Evolutionary conservation across 2,888 invertebrate genomes (phyloP).

Genomic region (Noctua fimbriata): DNA sequence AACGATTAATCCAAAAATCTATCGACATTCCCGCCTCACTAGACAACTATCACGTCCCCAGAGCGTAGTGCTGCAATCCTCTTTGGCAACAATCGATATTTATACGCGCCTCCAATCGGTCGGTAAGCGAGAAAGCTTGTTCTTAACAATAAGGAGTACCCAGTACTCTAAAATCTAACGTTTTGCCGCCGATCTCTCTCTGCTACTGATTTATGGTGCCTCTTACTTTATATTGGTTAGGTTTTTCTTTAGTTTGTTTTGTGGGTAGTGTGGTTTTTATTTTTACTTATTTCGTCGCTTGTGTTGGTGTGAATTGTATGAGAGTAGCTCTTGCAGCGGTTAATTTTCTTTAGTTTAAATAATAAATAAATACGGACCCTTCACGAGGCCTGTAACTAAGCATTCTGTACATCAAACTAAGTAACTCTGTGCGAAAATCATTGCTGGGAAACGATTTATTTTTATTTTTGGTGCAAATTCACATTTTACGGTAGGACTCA

Average conservation of each 20-base stretch:
- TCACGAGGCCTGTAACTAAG: too few relatives aligned
- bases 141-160: constrained; percentile 66
- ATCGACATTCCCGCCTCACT: constrained; percentile 60
- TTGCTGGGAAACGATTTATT: too few relatives aligned
- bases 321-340: background rate
- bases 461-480: too few relatives aligned
- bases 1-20: background rate
- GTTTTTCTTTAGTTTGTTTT: constrained; percentile 60
- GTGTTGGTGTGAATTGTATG: background rate
- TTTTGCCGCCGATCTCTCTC: constrained; percentile 65
- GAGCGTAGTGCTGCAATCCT: constrained; percentile 81
- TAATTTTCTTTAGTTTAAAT: too few relatives aligned
- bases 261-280: constrained; percentile 21
- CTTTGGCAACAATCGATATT: constrained; percentile 84
- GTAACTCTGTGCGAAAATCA: too few relatives aligned
- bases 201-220: constrained; percentile 62
- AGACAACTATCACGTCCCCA: constrained; percentile 75
- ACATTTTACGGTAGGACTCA: too few relatives aligned
- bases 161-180: constrained; percentile 64
- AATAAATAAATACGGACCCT: too few relatives aligned
- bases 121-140: constrained; percentile 86
- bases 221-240: constrained; percentile 64
- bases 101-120: constrained; percentile 78
- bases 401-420: too few relatives aligned
- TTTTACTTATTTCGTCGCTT: background rate